Conservation (phyloP, 2,888 invertebrate species). For the Nycteola revayana region DNA sequence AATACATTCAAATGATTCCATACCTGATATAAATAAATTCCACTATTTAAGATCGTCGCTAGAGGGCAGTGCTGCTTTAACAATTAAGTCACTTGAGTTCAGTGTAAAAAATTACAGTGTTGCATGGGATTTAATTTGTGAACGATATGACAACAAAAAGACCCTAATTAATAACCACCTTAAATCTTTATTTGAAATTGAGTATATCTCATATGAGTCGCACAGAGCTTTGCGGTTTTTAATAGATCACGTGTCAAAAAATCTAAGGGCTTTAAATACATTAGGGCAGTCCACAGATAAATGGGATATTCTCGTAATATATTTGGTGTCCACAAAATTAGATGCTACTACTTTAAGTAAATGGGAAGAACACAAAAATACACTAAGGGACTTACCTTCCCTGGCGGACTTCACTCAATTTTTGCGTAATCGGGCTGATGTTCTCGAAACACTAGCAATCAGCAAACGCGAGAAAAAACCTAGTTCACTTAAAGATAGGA, state of each 20-base stretch:
- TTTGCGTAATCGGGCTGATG: no score
- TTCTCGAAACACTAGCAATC: no score
- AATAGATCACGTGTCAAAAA: conserved; percentile 6
- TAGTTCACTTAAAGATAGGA: no score
- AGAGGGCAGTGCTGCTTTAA: conserved; percentile 15
- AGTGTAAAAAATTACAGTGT: conserved; percentile 12
- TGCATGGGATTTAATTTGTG: conserved; percentile 11
- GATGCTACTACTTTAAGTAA: no score
- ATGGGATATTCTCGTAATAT: no score
- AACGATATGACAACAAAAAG: conserved; percentile 7
- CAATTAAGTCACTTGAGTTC: conserved; percentile 18
- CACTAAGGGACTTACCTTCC: no score
- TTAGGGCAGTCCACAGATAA: conserved; percentile 1
- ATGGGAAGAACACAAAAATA: no score
- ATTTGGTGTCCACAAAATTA: no score
- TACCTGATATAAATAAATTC: conserved; percentile 27
- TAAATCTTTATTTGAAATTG: conserved; percentile 2
- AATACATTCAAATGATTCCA: conserved; percentile 18
- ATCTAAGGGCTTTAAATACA: conserved; percentile 6
- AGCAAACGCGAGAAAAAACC: no score
- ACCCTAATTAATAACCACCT: conserved; percentile 4
- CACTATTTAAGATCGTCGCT: conserved; percentile 23
- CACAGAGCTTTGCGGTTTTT: conserved; percentile 2
- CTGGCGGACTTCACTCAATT: no score
- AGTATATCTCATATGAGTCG: conserved; percentile 1